Evolutionary conservation across 2,113 vertebrate species (phyloP).

Genomic region (Bubo blakistoni): DNA sequence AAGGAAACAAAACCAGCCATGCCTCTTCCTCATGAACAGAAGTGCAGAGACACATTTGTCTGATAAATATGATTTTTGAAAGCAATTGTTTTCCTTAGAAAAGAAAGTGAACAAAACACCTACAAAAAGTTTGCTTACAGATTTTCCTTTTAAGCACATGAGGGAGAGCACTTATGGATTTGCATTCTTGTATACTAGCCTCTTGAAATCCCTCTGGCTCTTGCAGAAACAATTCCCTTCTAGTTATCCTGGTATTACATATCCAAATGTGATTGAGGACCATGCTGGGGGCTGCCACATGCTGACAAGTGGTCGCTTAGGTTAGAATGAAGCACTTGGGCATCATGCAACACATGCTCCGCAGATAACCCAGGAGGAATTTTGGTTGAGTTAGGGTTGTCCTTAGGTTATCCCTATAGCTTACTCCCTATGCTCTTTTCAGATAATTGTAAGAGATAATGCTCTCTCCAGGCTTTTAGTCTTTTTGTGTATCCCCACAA

Average conservation of each 20-base stretch:
- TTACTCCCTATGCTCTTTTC: neutral
- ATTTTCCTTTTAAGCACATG: neutral
- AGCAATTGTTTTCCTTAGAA: neutral
- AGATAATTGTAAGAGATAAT: slow-evolving; percentile 24
- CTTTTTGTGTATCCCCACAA: neutral
- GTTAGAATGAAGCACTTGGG: neutral
- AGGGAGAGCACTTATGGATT: neutral
- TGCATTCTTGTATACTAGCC: neutral
- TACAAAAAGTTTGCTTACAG: neutral
- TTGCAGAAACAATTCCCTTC: neutral
- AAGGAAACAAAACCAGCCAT: slow-evolving; percentile 3
- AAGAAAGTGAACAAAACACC: neutral
- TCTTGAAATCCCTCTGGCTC: neutral
- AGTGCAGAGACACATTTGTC: neutral
- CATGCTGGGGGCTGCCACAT: neutral
- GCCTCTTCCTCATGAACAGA: neutral
- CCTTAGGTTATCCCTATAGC: neutral
- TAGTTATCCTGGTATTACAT: neutral
- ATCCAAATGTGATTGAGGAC: neutral
- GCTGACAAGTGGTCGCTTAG: neutral
- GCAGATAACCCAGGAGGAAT: slow-evolving; percentile 30
- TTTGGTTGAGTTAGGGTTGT: neutral
- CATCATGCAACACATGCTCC: neutral
- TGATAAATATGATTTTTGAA: neutral
- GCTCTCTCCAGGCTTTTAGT: slow-evolving; percentile 22